Conservation (phyloP, 2,797 vertebrate species). For the Microctenopoma stevenorrisi region DNA sequence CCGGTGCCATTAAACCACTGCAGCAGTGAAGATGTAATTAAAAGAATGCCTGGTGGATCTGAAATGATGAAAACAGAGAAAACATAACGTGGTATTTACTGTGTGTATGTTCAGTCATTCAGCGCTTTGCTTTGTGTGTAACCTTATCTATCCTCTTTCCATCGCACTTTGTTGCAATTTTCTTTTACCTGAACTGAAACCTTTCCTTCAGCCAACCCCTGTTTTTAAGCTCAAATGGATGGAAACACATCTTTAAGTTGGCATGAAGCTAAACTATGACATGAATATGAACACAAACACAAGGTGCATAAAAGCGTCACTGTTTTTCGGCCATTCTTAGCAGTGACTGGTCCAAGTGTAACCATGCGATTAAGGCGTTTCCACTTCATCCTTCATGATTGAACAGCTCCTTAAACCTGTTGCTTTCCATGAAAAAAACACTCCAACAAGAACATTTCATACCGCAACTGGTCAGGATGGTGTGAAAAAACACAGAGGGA, state of each 20-base stretch:
- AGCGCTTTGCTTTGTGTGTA: too few relatives aligned
- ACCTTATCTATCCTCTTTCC: too few relatives aligned
- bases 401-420: neutral
- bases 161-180: too few relatives aligned
- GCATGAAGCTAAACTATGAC: neutral
- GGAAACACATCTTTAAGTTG: neutral
- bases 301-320: neutral
- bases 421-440: too few relatives aligned
- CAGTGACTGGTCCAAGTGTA: neutral
- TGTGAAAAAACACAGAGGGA: neutral
- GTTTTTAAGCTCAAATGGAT: too few relatives aligned
- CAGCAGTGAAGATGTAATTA: neutral
- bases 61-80: neutral
- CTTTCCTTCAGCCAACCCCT: too few relatives aligned
- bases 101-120: neutral
- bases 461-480: neutral
- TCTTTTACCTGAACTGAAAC: too few relatives aligned
- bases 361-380: neutral
- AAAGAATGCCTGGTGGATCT: neutral
- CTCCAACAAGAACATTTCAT: neutral
- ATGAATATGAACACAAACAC: neutral
- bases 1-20: neutral
- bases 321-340: neutral
- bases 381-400: neutral
- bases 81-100: neutral